Base-by-base conservation (phyloP, 1,140 invertebrate genomes). In the Nephila pilipes region DNA sequence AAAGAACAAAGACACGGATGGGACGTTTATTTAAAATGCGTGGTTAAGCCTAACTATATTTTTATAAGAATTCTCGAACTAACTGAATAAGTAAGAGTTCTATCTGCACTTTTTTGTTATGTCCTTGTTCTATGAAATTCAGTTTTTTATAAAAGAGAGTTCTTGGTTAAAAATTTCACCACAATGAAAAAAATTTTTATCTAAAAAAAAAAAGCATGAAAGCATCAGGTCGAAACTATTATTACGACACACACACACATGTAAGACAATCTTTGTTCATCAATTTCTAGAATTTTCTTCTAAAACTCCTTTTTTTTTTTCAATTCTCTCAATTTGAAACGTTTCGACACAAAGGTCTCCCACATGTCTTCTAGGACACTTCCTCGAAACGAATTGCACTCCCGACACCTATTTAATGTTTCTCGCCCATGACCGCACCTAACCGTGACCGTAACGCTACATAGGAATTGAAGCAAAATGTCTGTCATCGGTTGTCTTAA, bases 381-480 rank as follows among this genome's bases (percentile, higher is more conserved):
- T 83, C 80, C 80, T 83, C 80, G 69, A 75, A 75, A 36, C 69
- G 32, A 29, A 18, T 22, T 20, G 4, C 5, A 20, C 14, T 36
- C 25, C 16, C 6, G 25, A 46, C 80, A 83, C 80, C 80, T 55
- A 83, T 83, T 83, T 75, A 75, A 29, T 18, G 38, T 83, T 55
- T 83, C 38, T 54, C 80, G 80, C 46, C 80, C 80, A 83, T 83
- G 80, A 83, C 80, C 80, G 80, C 54, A 20, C 25, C 80, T 83
- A 83, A 83, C 80, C 80, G 80, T 83, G 80, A 83, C 80, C 80
- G 80, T 20, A 16, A 83, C 80, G 80, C 80, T 14, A 83, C 65
- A 29, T 18, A 83, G 80, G 46, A 55, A 83, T 75, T 36, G 29
- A 75, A 75, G 65, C 14, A 75, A 36, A 75, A 58, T 46, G 57